A percentile compares a stretch with the other conserved stretches of the same genome.
Conservation (phyloP, 2,113 vertebrate genomes). For the Macrotus californicus region DNA sequence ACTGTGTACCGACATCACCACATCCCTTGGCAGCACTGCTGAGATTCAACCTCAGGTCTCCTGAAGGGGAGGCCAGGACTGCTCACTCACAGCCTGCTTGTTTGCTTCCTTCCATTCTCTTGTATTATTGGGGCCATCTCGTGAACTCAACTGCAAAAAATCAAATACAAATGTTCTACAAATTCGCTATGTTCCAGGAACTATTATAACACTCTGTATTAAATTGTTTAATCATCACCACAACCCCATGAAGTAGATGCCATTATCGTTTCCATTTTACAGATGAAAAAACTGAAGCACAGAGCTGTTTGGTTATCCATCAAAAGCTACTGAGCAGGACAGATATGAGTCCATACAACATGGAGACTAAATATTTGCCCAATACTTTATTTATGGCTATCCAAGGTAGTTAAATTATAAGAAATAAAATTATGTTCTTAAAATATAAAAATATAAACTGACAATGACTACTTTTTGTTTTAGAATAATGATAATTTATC, state of each 20-base stretch:
- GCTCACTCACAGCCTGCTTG: background rate
- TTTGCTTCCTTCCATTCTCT: background rate
- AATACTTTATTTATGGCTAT: background rate
- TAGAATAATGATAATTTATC: background rate
- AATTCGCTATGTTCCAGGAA: background rate
- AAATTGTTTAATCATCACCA: background rate
- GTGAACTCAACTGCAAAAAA: background rate
- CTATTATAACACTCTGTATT: background rate
- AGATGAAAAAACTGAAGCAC: background rate
- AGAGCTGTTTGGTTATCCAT: background rate
- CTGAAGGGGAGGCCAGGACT: background rate
- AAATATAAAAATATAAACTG: background rate
- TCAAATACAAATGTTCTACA: background rate
- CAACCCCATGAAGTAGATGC: background rate
- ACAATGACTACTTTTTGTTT: background rate
- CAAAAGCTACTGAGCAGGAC: background rate
- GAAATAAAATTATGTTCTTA: background rate
- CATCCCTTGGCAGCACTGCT: background rate
- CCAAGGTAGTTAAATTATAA: background rate
- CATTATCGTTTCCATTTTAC: background rate
- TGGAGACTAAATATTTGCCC: background rate
- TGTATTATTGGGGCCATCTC: background rate
- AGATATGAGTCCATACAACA: background rate
- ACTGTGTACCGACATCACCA: background rate
- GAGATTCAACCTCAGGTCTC: background rate